Base-by-base conservation (phyloP, 2,113 vertebrate species). In the Mastomys natalensis region DNA sequence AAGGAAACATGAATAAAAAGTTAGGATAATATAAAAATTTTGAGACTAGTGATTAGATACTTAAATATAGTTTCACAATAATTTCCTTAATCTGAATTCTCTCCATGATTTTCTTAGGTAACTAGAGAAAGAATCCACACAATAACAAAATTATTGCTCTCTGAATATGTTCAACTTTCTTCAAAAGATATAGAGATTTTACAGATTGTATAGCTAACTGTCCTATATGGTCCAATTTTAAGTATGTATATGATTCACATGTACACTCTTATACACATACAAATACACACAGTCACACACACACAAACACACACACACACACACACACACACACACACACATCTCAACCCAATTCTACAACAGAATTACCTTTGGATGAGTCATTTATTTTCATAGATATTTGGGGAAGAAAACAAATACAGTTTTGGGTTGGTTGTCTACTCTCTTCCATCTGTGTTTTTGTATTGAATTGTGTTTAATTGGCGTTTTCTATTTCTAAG, bases 11-110 rank as follows among this genome's bases (percentile, higher is more conserved):
- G 24, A 60, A n/a, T 24, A 76, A 55, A 62, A 92, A 29, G 80
- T 78, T 31, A 34, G 40, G 87, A 7, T 21, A 3, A 2, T 62
- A 73, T 89, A 15, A 87, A 95, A 43, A 17, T 29, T 62, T n/a
- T 51, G 34, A 81, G 1, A 73, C 22, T 58, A 58, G 8, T 10
- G 29, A 17, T 2, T 68, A n/a, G 31, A 24, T 72, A 78, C 70
- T 78, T 45, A 43, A 43, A 53, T 34, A 80, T 4, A 80, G 89
- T 93, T 48, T 88, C 90, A 82, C 34, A 95, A 60, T 10, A 45
- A 85, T 64, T 37, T 94, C 1, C 6, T 68, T 29, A 89, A 17
- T 86, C 7, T 73, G 9, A 10, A 31, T 51, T 89, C 43, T 60
- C 7, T 2, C 24, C 4, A 40, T 15, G 17, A 58, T 24, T 34